phyloP scores from a whole-genome alignment of 2,113 vertebrate genomes.

The Peromyscus maniculatus region DNA sequence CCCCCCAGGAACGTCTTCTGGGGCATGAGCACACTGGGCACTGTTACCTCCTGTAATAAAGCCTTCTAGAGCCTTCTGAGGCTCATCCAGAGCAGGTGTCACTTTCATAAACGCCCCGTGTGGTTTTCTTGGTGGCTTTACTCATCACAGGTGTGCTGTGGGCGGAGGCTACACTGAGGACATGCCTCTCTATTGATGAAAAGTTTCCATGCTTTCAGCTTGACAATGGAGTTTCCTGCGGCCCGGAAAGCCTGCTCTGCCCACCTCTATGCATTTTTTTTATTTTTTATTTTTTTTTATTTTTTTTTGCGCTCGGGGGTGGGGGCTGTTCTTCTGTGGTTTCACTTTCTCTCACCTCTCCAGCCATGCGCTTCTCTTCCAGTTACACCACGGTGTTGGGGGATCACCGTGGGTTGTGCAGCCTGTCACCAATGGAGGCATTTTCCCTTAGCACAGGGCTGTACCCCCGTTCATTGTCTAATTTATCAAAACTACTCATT shows the following conservation, averaged over 20 bases:
- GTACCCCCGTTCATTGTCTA: not conserved
- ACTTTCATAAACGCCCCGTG: not conserved
- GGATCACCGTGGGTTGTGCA: accelerated
- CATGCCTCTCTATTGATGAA: not conserved
- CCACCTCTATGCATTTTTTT: not conserved
- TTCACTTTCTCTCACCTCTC: not conserved
- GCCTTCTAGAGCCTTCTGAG: not conserved
- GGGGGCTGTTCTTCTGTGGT: not conserved
- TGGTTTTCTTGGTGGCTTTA: not conserved
- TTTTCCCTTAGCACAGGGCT: not conserved
- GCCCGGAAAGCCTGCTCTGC: not conserved
- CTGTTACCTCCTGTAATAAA: not conserved
- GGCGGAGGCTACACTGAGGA: too few species aligned
- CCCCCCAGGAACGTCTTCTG: not conserved
- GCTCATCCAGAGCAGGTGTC: not conserved
- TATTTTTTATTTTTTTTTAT: not conserved
- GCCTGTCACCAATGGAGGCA: not conserved
- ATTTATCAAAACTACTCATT: not conserved
- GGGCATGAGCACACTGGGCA: too few species aligned
- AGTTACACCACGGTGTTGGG: not conserved
- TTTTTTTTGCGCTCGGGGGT: too few species aligned
- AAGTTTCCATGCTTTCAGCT: not conserved
- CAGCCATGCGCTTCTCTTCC: not conserved
- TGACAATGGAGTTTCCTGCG: not conserved
- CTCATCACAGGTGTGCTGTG: not conserved